Percentiles rank a stretch among this genome's conserved stretches.
Conservation (phyloP, 1,140 invertebrate genomes). For the Asbolus verrucosus region DNA sequence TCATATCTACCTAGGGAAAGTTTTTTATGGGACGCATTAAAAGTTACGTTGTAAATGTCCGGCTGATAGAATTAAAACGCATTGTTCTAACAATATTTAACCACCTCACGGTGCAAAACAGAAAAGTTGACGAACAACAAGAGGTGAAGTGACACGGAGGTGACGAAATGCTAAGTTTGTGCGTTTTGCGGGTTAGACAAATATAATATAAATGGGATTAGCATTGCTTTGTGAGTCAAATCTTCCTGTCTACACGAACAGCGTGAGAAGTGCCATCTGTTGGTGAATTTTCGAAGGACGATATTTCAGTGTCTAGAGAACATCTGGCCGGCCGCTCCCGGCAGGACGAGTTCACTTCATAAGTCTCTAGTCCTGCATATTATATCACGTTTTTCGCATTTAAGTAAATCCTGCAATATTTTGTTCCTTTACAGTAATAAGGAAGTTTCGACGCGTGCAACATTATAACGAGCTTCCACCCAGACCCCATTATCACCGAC, state of each 20-base stretch:
- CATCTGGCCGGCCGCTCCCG: conserved; percentile 29
- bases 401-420: conserved; percentile 42
- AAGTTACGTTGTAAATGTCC: background rate
- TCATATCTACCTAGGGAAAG: background rate
- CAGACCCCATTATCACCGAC: background rate
- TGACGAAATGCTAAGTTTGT: background rate
- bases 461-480: conserved; percentile 20
- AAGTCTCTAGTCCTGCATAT: conserved; percentile 37
- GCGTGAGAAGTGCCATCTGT: conserved; percentile 42
- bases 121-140: no score
- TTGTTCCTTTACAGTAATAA: conserved; percentile 35
- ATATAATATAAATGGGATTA: conserved; percentile 47
- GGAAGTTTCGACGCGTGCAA: conserved; percentile 38
- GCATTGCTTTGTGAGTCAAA: conserved; percentile 48
- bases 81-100: background rate
- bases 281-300: conserved; percentile 26
- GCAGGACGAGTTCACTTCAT: conserved; percentile 39
- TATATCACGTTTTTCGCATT: conserved; percentile 41
- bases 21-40: conserved; percentile 22
- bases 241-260: conserved; percentile 43
- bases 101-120: no score
- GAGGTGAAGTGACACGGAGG: background rate
- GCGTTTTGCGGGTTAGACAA: conserved; percentile 39
- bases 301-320: conserved; percentile 39
- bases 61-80: no score